Conservation (phyloP, 1,140 invertebrate genomes). For the Ridgeia piscesae region DNA sequence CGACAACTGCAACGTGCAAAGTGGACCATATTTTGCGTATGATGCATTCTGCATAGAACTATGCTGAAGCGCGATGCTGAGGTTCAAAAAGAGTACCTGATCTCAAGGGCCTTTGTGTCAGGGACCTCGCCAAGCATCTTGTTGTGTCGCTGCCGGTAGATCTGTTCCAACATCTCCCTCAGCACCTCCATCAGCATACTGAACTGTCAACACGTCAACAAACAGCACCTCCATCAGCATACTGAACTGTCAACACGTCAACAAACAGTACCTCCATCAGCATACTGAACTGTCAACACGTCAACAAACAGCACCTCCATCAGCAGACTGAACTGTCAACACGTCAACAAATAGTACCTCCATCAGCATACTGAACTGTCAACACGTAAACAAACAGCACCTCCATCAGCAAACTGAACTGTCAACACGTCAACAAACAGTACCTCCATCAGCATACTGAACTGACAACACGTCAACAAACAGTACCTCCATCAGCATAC, state of each 20-base stretch:
- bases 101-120: conserved; percentile 32
- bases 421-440: too few species aligned
- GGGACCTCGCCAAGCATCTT: conserved; percentile 50
- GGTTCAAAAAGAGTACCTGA: background rate
- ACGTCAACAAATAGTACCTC: too few species aligned
- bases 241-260: conserved; percentile 64
- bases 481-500: too few species aligned
- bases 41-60: background rate
- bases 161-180: conserved; percentile 90
- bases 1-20: background rate
- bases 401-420: too few species aligned
- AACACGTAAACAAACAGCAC: too few species aligned
- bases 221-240: conserved; percentile 83
- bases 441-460: too few species aligned
- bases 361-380: too few species aligned
- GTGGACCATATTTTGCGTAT: background rate
- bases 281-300: conserved; percentile 66
- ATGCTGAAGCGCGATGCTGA: background rate
- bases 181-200: conserved; percentile 81
- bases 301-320: conserved; percentile 78
- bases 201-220: conserved; percentile 61
- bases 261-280: conserved; percentile 84
- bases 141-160: conserved; percentile 69
- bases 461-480: too few species aligned
- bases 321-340: conserved; percentile 70